Evolutionary conservation across 37 sponge, comb jelly and placozoan species (phyloP), one percentile per base, ranked within the genome.

Genomic region (Amphimedon queenslandica): DNA sequence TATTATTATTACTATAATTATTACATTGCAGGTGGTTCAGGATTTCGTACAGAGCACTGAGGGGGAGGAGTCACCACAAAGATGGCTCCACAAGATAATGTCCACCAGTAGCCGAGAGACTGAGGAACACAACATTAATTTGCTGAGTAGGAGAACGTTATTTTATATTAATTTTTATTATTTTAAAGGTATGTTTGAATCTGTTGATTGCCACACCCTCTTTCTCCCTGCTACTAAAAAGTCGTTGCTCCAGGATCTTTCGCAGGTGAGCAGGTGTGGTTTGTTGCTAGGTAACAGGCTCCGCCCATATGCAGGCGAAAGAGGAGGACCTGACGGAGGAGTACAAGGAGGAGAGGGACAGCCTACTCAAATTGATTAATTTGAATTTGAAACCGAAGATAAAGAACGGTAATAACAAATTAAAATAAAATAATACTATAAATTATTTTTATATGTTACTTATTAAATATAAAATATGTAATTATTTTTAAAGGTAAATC

Each of bases 71-170:
- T 63, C 85, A 40, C 88, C 95, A 0, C 67, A 40, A 57, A 83
- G 87, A 40, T 94, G 95, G 95, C 88, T 94, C 0, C 87, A 74
- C 47, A 53, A 71, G 35, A 79, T 94, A 37, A 90, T 94, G 90
- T 81, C 41, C 37, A 72, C 90, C 28, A 75, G 73, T 42, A 80
- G 77, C 51, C 58, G 92, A 28, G 95, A 94, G 51, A 60, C 60
- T 21, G 69, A 72, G 23, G 82, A 94, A 11, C 80, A 90, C 73
- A 85, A 87, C 42, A 87, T 94, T 68, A 90, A 86, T 65, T 57
- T 94, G 37, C 38, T 87, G 40, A 89, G 93, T 87, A 39, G 2
- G 56, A 29, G 23, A 47, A 47, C 13, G 53, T 18, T 18, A 47
- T 47, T 8, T 18, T 47, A 47, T 18, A 13, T 47, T 18, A 13